Percentiles rank a stretch among this genome's conserved stretches.
These are phyloP conservation scores for Luehdorfia chinensis DNA, from an alignment of 1,140 invertebrate species.

Conservation along the genomic window DNA sequence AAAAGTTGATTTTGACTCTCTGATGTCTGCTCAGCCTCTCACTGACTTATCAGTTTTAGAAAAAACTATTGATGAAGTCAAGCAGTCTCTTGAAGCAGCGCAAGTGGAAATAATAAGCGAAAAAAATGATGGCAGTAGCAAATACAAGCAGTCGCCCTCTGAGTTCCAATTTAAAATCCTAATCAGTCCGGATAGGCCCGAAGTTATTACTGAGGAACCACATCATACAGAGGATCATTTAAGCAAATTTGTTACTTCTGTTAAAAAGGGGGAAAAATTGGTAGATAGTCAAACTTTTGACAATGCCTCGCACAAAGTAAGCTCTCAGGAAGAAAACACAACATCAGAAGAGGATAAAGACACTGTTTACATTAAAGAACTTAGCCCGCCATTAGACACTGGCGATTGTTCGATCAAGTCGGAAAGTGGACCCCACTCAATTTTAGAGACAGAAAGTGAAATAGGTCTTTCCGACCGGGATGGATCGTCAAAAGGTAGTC, in stretches of 20 bases:
- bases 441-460: slow-evolving; percentile 74
- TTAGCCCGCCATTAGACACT: slow-evolving; percentile 57
- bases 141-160: slow-evolving; percentile 82
- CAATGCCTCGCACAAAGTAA: slow-evolving; percentile 55
- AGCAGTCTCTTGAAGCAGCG: slow-evolving; percentile 81
- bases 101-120: slow-evolving; percentile 82
- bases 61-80: slow-evolving; percentile 83
- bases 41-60: slow-evolving; percentile 76
- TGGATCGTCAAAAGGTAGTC: slow-evolving; percentile 66
- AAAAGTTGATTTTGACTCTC: slow-evolving; percentile 63
- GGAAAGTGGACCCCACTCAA: slow-evolving; percentile 74
- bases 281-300: slow-evolving; percentile 62
- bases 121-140: slow-evolving; percentile 76
- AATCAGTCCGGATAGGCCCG: slow-evolving; percentile 72
- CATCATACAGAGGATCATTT: slow-evolving; percentile 44
- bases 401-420: slow-evolving; percentile 68
- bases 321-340: slow-evolving; percentile 63
- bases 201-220: slow-evolving; percentile 74
- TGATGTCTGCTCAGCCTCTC: slow-evolving; percentile 67
- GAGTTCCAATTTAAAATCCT: slow-evolving; percentile 83
- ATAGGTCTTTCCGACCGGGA: slow-evolving; percentile 63
- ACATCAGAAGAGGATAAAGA: slow-evolving; percentile 69
- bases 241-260: slow-evolving; percentile 39
- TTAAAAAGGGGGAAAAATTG: slow-evolving; percentile 38
- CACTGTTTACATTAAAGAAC: slow-evolving; percentile 65